These are phyloP conservation scores for Nemoura dubitans DNA, from an alignment of 2,888 invertebrate species.

Conservation along the genomic window DNA sequence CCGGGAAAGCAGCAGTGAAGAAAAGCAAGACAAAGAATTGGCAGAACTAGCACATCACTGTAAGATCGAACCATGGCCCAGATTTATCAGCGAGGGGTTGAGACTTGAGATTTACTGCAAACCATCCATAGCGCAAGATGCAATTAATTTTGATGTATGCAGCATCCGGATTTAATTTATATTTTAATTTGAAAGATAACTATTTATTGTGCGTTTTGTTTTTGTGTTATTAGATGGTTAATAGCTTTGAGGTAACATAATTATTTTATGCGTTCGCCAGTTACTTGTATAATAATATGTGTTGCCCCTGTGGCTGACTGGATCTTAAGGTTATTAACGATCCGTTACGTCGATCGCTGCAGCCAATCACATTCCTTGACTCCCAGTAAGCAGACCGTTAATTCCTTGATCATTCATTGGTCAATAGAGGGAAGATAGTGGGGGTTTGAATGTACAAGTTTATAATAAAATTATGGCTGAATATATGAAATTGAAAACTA, in stretches of 20 bases:
- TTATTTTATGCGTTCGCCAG: not conserved
- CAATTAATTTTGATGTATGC: not conserved
- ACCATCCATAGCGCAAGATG: not conserved
- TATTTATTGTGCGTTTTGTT: not conserved
- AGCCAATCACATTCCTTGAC: no score
- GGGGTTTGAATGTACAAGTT: no score
- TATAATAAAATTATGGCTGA: no score
- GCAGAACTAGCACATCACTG: not conserved
- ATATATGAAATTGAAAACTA: no score
- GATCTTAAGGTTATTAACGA: no score
- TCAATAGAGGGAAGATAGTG: no score
- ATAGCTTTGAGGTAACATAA: no score
- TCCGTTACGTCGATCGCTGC: no score
- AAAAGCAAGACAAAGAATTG: conserved; percentile 1
- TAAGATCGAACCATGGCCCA: not conserved
- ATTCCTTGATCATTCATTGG: no score
- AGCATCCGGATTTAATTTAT: not conserved
- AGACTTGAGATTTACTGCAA: not conserved
- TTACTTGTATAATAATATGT: no score
- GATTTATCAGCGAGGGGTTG: not conserved
- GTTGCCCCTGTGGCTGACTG: no score
- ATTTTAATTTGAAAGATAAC: not conserved
- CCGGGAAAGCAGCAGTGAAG: not conserved
- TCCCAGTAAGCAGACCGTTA: no score
- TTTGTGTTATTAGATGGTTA: not conserved